Evolutionary conservation across 2,888 invertebrate species (phyloP), one percentile per base, ranked within the genome.

Genomic region (Andrena dorsata): DNA sequence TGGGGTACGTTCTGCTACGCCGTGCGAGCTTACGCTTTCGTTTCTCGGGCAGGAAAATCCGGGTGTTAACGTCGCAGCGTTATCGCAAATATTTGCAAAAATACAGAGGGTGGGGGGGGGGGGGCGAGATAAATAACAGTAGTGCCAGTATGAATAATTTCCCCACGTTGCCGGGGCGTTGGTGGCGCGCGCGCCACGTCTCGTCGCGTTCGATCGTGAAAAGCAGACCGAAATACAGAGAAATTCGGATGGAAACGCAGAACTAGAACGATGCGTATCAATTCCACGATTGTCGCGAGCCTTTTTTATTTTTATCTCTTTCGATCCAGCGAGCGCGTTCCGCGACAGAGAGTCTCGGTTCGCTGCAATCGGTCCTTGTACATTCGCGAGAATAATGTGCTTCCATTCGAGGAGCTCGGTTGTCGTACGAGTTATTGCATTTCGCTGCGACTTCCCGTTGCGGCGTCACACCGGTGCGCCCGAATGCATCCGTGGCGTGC

Each of bases 1-100:
- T 92, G 92, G 16, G 16, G 92, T 92, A 93, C 92, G 92, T 93
- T 92, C 86, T 60, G 41, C 16, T 16, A 41, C 16, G 41, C 41
- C 16, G 41, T 41, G 41, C 41, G 41, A 41, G 41, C 4, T 16
- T 41, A 41, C 41, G 41, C 41, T 41, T 5, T 41, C 41, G 41
- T 41, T 41, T 41, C 13, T 16, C 41, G 41, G 41, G 16, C 41
- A 41, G 16, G 41, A 41, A 41, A 41, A 16, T 41, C 41, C 41
- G 41, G 41, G 41, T 41, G 16, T 41, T 41, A 41, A 41, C 16
- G 41, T 41, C 41, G 41, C 49, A 61, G 41, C 41, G 26, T 56
- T 28, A 51, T 41, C 56, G 70, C n/a, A 23, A 41, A 41, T 41
- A 41, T 41, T 41, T 41, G 41, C 41, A 41, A 41, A 41, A 41